Percentiles rank a stretch among this genome's conserved stretches.
Evolutionary conservation across 2,113 vertebrate genomes (phyloP).

Genomic region (Channa argus): DNA sequence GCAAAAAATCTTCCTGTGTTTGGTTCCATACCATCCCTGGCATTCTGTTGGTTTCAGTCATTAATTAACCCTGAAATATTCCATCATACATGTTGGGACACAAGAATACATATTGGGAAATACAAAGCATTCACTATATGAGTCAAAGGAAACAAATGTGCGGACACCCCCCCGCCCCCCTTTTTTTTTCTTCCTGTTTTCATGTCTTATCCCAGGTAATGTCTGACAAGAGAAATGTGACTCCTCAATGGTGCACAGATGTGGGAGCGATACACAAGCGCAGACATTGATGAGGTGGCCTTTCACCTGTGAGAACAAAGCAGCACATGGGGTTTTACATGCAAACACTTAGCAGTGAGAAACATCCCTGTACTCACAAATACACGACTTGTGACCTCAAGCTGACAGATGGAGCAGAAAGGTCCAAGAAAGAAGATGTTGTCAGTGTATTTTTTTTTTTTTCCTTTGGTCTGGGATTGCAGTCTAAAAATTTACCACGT

Average conservation of each 20-base stretch:
- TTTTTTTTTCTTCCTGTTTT: background rate
- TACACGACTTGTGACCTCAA: conserved; percentile 41
- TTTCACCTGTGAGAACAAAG: conserved; percentile 64
- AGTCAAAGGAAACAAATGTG: conserved; percentile 11
- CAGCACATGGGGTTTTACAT: conserved; percentile 13
- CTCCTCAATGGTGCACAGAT: conserved; percentile 27
- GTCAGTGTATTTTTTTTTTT: background rate
- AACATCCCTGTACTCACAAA: conserved; percentile 30
- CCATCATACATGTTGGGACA: background rate
- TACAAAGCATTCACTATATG: conserved; percentile 1
- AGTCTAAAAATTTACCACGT: background rate
- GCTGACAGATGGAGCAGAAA: conserved; percentile 29
- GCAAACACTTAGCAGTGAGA: conserved; percentile 16
- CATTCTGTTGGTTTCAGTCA: conserved; percentile 16
- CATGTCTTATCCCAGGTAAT: background rate
- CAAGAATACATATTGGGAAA: conserved; percentile 2
- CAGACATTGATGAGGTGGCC: conserved; percentile 43
- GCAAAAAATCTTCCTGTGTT: background rate
- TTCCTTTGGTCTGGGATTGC: background rate
- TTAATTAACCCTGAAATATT: conserved; percentile 10
- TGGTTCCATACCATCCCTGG: background rate
- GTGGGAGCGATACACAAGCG: conserved; percentile 13
- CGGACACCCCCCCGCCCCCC: background rate
- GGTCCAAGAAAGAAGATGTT: background rate
- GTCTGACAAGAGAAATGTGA: conserved; percentile 30